Base-by-base conservation (phyloP, 2,888 invertebrate genomes). In the Pristionchus fissidentatus region DNA sequence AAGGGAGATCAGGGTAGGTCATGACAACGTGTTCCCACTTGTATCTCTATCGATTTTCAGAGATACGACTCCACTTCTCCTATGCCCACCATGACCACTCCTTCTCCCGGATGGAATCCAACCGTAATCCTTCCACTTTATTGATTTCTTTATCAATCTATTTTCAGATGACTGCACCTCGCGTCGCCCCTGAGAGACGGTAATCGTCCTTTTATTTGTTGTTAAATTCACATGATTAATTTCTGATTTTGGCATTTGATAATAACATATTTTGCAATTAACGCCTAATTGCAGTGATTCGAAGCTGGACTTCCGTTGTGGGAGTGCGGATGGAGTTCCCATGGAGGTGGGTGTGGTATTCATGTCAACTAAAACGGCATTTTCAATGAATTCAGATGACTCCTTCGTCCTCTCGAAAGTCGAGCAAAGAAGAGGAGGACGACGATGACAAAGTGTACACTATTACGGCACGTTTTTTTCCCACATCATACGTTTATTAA, bases 141-240 rank as follows among this genome's bases (percentile, higher is more conserved):
- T 70, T 70, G 0, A 15, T 3, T 5, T 41, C 3, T 43, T 26
- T n/a, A 41, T 70, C 41, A n/a, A 1, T 70, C n/a, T 43, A n/a
- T 7, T 43, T 70, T n/a, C 70, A 70, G 70, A 70, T 75, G 75
- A 5, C 29, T 46, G 75, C 75, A 46, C 75, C 75, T 35, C 43
- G 46, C 29, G 43, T 49, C 19, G 29, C 75, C 26, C 10, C 70
- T 38, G 15, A 26, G 8, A 75, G 75, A 75, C 43, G 75, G 75
- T 75, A 10, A 49, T 38, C 15, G 15, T 38, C 41, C 10, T 10
- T 66, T 13, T 32, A 0, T 32, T 32, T 3, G 29, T 22, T 13
- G 3, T 32, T 32, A 19, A 10, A 3, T 1, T 22, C 55, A 15
- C 19, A 13, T 75, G 0, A 46, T 49, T 49, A 49, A 15, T 19